These are phyloP conservation scores for Peromyscus polionotus DNA, from an alignment of 2,113 vertebrate genomes.

Conservation along the genomic window DNA sequence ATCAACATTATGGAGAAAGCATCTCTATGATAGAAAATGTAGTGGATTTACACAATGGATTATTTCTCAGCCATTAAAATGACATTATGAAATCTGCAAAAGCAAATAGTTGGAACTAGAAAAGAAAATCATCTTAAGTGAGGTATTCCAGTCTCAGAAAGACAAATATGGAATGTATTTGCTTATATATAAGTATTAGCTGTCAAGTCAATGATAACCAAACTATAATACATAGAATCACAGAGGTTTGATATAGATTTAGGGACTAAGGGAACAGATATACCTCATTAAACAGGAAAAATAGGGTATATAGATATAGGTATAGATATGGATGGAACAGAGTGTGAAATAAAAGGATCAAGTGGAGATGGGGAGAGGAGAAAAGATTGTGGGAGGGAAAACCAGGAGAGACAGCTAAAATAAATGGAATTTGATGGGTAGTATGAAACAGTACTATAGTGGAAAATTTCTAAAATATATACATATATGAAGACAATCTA, in stretches of 20 bases:
- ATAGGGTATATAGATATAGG: background rate
- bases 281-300: background rate
- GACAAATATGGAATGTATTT: background rate
- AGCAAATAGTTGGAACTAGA: no score
- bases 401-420: background rate
- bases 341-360: background rate
- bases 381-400: background rate
- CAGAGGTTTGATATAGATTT: background rate
- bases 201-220: background rate
- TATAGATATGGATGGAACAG: background rate
- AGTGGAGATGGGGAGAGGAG: background rate
- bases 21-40: background rate
- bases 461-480: background rate
- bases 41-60: background rate
- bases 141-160: no score
- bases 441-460: background rate
- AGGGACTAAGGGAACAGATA: background rate
- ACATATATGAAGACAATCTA: background rate
- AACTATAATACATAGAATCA: background rate
- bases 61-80: no score
- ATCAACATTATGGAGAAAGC: no score
- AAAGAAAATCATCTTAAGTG: no score
- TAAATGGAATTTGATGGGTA: background rate
- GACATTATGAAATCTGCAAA: no score
- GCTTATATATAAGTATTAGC: background rate